Base-by-base conservation (phyloP, 2,113 vertebrate genomes). In the Lates calcarifer region DNA sequence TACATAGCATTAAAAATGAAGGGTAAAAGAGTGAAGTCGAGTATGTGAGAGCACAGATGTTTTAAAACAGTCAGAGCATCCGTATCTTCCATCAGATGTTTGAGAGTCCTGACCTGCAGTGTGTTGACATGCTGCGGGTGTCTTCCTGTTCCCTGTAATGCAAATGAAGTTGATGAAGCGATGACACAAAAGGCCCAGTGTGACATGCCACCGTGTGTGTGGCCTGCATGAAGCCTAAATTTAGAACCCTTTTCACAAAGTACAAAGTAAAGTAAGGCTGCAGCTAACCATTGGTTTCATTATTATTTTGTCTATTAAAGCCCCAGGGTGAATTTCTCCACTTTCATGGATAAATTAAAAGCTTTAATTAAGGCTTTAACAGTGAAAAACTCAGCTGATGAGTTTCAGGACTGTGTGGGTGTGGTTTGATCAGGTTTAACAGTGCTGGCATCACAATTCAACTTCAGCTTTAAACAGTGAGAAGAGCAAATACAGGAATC, bases 121-220 rank as follows among this genome's bases (percentile, higher is more conserved):
- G 61, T 75, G 76, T 61, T 66, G 69, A n/a, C 63, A 20, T 31
- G 76, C 41, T 41, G 35, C 18, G 1, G 37, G 31, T 51, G 49
- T 86, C 74, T 83, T 89, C 79, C 72, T 90, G 20, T 78, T 92
- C 77, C 70, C 73, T 89, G 49, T 82, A 3, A 90, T 90, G 87
- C 81, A 89, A 91, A 90, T 90, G 28, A 81, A 67, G 78, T 13
- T 4, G 53, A 74, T 61, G 55, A 47, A 68, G 39, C 22, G 39
- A 72, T 71, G 62, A 35, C 26, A 85, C 67, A 79, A 81, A 85
- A 81, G 70, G 13, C 47, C 33, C 67, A 74, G 14, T 73, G 72
- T 84, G 64, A 56, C 73, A 2, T 43, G 11, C 26, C 12, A 6
- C 35, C 49, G 65, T 51, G 65, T 83, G 79, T 77, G 68, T 67